Percentiles rank a stretch among this genome's conserved stretches.
Evolutionary conservation across 1,140 invertebrate genomes (phyloP).

Genomic region (Atta cephalotes): DNA sequence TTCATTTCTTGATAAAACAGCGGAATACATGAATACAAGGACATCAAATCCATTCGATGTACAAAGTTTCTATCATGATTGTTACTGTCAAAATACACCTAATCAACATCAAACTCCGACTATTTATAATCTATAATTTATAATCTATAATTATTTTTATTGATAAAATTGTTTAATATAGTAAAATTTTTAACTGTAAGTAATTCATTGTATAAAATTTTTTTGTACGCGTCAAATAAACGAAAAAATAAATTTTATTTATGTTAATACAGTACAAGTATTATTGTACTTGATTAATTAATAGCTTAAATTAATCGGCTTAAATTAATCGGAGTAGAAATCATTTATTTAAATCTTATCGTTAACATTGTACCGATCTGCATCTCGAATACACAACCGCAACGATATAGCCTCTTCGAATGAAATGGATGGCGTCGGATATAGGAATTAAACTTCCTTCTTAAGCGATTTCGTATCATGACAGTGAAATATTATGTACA

Average conservation of each 20-base stretch:
- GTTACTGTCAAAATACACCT: background rate
- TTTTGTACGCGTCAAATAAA: background rate
- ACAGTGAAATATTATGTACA: background rate
- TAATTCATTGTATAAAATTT: background rate
- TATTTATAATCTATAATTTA: background rate
- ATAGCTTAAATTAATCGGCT: background rate
- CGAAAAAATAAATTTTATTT: background rate
- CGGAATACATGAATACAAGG: background rate
- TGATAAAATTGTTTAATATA: background rate
- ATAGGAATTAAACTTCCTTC: background rate
- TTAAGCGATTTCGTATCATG: background rate
- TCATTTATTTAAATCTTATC: background rate
- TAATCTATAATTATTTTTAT: background rate
- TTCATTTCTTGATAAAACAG: conserved; percentile 8
- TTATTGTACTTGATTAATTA: background rate
- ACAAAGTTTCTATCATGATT: background rate
- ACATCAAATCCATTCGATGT: background rate
- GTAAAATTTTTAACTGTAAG: background rate
- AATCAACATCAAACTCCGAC: background rate
- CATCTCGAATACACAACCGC: background rate
- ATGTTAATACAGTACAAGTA: background rate
- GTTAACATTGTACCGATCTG: background rate
- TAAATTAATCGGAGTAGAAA: background rate
- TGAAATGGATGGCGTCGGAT: background rate
- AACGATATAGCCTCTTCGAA: background rate